Base-by-base conservation (phyloP, 2,888 invertebrate genomes). In the Drosophila vallismaia region DNA sequence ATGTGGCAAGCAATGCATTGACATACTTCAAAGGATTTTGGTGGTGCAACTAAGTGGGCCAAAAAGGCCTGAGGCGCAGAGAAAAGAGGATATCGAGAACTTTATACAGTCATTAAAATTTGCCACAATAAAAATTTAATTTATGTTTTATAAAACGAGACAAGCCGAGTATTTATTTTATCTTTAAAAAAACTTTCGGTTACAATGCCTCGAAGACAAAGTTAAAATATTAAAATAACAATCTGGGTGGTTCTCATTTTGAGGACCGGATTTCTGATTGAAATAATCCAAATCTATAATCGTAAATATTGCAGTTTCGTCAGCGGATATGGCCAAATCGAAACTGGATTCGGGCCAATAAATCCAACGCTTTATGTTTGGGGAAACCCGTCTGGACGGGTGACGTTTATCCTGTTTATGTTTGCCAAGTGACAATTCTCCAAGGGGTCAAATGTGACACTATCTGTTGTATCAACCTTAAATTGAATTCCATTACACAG, bases 1-100 rank as follows among this genome's bases (percentile, higher is more conserved):
- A 84, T 85, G 84, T 86, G 79, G 87, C 80, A 75, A 62, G 77
- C 68, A 79, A 67, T 67, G 73, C 83, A 84, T 84, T 86, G 86
- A 76, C 86, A 86, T 84, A 84, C 86, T 81, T 84, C 83, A 84
- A 84, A 84, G 83, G 74, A 71, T 68, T 70, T 57, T 42, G 36
- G 8, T 38, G 14, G n/a, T 40, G 36, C 63, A 46, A 33, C 53
- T 19, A 53, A 53, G 54, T 28, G 44, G 44, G 29, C 29, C 53
- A 28, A 40, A 29, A 40, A 19, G 26, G 33, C 14, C 7, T 14
- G 29, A 29, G 31, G 6, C 26, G 9, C 12, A 14, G 36, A 10
- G 36, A 31, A 8, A 31, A 31, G 19, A 10, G 10, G 12, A 19
- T 19, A 19, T 26, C 1, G 5, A 8, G 2, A n/a, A 55, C 7